Conservation (phyloP, 35 echinoderm and acorn worm genomes). For the Heliocidaris tuberculata region DNA sequence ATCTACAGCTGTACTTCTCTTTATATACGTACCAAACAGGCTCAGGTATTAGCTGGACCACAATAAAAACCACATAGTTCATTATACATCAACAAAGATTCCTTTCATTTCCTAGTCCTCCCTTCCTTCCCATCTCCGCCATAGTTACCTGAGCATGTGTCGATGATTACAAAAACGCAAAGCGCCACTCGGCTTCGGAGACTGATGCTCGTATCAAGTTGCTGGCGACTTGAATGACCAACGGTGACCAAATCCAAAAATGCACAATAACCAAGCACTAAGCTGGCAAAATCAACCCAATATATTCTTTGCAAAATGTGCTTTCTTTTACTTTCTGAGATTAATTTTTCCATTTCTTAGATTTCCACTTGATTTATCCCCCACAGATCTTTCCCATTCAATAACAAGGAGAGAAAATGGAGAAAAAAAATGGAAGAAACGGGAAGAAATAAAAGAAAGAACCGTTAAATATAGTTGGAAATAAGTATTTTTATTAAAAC, state of each 20-base stretch:
- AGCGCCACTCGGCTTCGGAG: conserved; percentile 23
- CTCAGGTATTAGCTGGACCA: not conserved
- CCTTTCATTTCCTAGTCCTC: not conserved
- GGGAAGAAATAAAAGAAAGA: conserved; percentile 64
- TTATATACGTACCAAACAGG: not conserved
- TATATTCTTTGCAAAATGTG: not conserved
- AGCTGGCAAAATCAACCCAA: not conserved
- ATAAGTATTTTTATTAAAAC: not conserved
- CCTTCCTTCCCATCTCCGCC: not conserved
- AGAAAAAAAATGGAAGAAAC: conserved; percentile 50
- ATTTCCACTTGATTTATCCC: conserved; percentile 17
- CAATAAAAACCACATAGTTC: not conserved
- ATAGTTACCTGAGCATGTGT: conserved; percentile 19
- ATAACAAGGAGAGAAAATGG: conserved; percentile 48
- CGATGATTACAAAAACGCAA: not conserved
- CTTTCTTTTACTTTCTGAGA: not conserved
- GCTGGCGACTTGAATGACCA: conserved; percentile 28
- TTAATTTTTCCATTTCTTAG: conserved; percentile 3
- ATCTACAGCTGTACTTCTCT: too few relatives aligned
- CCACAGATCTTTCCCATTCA: conserved; percentile 19
- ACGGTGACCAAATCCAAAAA: conserved; percentile 16
- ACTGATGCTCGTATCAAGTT: conserved; percentile 29
- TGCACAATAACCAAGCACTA: not conserved
- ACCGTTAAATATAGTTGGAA: conserved; percentile 37
- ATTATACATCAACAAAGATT: not conserved